phyloP scores from a whole-genome alignment of 1,140 invertebrate species.

The Eubasilissa regina region DNA sequence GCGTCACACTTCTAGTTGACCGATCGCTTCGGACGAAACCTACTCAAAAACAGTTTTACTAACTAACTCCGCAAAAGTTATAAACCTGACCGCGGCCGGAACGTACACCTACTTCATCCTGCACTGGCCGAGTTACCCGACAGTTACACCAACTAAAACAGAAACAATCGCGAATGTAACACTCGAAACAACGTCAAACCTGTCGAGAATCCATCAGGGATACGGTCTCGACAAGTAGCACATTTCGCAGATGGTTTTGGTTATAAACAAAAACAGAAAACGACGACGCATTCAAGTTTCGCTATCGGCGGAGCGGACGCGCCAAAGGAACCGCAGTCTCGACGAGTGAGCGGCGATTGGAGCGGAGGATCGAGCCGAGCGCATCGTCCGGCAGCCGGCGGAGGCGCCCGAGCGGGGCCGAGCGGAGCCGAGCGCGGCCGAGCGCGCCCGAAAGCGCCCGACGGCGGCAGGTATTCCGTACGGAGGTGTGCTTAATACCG shows the following conservation, averaged over 20 bases:
- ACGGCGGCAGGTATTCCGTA: slow-evolving; percentile 19
- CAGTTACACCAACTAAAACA: background rate
- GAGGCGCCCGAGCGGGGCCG: background rate
- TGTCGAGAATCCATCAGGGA: no score
- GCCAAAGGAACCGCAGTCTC: background rate
- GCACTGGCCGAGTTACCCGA: background rate
- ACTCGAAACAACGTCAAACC: background rate
- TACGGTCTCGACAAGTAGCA: background rate
- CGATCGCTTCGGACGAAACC: no score
- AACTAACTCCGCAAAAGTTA: slow-evolving; percentile 42
- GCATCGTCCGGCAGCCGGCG: background rate
- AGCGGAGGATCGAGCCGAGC: background rate
- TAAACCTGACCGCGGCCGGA: slow-evolving; percentile 21
- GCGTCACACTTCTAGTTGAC: no score
- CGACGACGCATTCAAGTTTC: background rate
- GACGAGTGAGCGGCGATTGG: slow-evolving; percentile 23
- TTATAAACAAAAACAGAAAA: slow-evolving; percentile 35
- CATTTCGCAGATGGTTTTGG: slow-evolving; percentile 28
- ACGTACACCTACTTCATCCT: background rate
- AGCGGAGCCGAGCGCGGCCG: background rate
- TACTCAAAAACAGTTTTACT: slow-evolving; percentile 10
- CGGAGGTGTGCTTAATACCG: background rate
- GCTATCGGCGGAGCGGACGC: background rate
- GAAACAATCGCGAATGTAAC: background rate
- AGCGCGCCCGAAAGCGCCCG: background rate